Base-by-base conservation (phyloP, 2,888 invertebrate genomes). In the Caenorhabditis japonica region DNA sequence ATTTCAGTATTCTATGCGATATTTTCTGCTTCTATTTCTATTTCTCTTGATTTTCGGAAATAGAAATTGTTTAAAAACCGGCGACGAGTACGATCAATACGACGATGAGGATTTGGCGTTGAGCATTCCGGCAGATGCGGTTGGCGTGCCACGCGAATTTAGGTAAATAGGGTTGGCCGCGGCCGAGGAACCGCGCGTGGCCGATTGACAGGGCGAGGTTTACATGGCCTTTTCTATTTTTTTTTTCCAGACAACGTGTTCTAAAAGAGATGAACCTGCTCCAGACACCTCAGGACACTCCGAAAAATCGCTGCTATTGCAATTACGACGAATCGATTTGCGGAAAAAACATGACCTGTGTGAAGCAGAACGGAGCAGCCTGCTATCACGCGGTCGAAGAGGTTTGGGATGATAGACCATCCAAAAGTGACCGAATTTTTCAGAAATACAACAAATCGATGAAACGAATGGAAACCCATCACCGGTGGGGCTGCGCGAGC, bases 401-500 rank as follows among this genome's bases (percentile, higher is more conserved):
- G 75, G 83, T 78, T 17, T 3, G 30, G 10, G 19, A 19, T 27
- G 10, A n/a, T 34, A 15, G 33, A 62, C 1, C 3, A n/a, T n/a
- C n/a, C n/a, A n/a, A n/a, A n/a, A n/a, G n/a, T n/a, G n/a, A n/a
- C n/a, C n/a, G n/a, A n/a, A 47, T 33, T 2, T 13, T 62, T 53
- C 44, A 79, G 80, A 52, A 21, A 2, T 83, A 64, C 68, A 81
- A 84, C 61, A 72, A 76, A 23, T 51, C 58, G 15, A 58, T 39
- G 17, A 58, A 61, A 23, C 36, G 66, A 25, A 82, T 84, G 79
- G 82, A 83, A 47, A 82, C 80, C 1, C 66, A 52, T 39, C 85
- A 86, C 49, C 72, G 62, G 39, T 86, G 61, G 66, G 86, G 86
- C 8, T 86, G 86, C 59, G 83, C 85, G 0, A 77, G 81, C 4